Evolutionary conservation across 37 sponge, comb jelly and placozoan species (phyloP), one percentile per base, ranked within the genome.

Genomic region (Geodia barretti): DNA sequence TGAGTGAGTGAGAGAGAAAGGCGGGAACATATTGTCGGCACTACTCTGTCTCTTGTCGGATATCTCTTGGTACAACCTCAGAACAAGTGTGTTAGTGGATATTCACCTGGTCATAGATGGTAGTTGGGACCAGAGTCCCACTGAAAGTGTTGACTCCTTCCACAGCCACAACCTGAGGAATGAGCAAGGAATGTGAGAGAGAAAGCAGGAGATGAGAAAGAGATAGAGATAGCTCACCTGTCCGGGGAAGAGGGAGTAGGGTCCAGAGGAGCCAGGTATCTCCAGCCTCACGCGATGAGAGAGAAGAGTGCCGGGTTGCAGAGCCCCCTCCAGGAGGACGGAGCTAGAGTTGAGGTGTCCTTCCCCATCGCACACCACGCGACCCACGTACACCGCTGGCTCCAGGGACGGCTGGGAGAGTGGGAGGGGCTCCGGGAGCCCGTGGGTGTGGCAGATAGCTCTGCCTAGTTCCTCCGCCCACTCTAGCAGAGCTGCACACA

Each of bases 181-280:
- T 2, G 65, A 75, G 65, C 2, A 28, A 83, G 24, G 72, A 31
- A 70, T 33, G n/a, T 3, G 63, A 74, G 60, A 23, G 11, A 54
- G 29, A 17, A 26, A 74, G 29, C 58, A 3, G 2, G 42, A 26
- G 28, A 14, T 2, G 43, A 41, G 23, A 73, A 2, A 73, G 42
- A 23, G 43, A 1, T 14, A 24, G 42, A 38, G 4, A 1, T 36
- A 29, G 26, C 75, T 26, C 69, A 91, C 92, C 79, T 91, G 92
- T 43, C 92, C 92, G 24, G 92, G 84, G 76, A 91, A 91, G 41
- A 91, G 87, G 54, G 82, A 85, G 73, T 79, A 91, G 0, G 63
- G 25, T n/a, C n/a, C n/a, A 4, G 86, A 34, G 28, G 33, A 21
- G 32, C 78, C 88, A n/a, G 92, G 76, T 2, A 91, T 35, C 40